Conservation (phyloP, 2,888 invertebrate genomes). For the Hypercompe scribonia region DNA sequence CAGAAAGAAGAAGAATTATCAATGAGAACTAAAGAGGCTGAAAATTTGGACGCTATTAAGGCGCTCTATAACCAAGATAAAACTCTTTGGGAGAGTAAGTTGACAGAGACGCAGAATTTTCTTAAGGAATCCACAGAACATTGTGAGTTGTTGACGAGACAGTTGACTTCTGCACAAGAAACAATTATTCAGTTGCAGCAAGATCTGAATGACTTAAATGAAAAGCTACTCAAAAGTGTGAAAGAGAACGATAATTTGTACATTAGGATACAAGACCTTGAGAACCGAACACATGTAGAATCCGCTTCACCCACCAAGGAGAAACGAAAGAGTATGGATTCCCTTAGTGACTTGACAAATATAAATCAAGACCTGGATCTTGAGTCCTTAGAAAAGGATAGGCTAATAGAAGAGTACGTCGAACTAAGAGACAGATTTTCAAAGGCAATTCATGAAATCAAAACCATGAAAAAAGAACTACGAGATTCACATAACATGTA, state of each 20-base stretch:
- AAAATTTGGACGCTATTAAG: conserved; percentile 88
- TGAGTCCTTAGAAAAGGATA: conserved; percentile 90
- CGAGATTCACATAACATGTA: conserved; percentile 93
- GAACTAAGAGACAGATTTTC: conserved; percentile 92
- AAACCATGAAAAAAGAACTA: conserved; percentile 93
- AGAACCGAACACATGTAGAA: conserved; percentile 85
- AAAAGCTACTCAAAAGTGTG: conserved; percentile 89
- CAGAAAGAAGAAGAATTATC: conserved; percentile 92
- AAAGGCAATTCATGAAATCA: conserved; percentile 93
- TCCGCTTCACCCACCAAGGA: conserved; percentile 81
- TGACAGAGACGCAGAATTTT: conserved; percentile 89
- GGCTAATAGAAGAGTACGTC: conserved; percentile 92
- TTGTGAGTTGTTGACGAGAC: conserved; percentile 88
- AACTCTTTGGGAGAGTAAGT: conserved; percentile 89
- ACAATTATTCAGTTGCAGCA: conserved; percentile 89
- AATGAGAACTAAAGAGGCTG: conserved; percentile 90
- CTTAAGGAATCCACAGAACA: conserved; percentile 89
- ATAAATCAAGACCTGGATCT: conserved; percentile 92
- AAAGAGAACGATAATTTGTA: conserved; percentile 93
- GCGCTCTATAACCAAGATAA: conserved; percentile 88
- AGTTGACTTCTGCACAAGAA: conserved; percentile 89
- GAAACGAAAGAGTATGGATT: conserved; percentile 90
- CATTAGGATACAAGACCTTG: conserved; percentile 90
- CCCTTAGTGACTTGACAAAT: conserved; percentile 93
- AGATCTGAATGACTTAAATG: conserved; percentile 89